phyloP scores from a whole-genome alignment of 2,888 invertebrate species.

The Cryptus viduatorius region DNA sequence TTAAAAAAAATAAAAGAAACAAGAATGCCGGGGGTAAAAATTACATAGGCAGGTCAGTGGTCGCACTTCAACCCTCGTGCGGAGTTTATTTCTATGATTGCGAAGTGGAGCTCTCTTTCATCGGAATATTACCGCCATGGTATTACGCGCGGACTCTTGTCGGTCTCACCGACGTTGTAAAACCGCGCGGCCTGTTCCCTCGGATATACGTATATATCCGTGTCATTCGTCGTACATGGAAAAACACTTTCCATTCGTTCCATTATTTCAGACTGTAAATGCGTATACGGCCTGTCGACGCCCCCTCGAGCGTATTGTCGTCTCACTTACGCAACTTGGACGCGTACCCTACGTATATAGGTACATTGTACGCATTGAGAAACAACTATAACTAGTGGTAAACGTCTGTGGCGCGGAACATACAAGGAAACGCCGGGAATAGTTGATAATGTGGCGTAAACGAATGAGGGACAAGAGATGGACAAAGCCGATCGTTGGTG shows the following conservation, averaged over 20 bases:
- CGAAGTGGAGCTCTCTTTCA: slow-evolving; percentile 45
- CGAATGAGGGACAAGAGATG: slow-evolving; percentile 9
- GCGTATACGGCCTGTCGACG: slow-evolving; percentile 53
- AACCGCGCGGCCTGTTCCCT: slow-evolving; percentile 4
- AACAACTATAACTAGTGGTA: background rate
- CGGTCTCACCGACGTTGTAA: slow-evolving; percentile 10
- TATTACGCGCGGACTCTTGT: slow-evolving; percentile 2
- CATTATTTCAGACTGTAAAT: slow-evolving; percentile 68
- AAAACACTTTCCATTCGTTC: slow-evolving; percentile 71
- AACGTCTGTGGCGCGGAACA: background rate
- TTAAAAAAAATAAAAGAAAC: background rate
- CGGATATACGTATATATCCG: slow-evolving; percentile 15
- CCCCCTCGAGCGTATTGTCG: slow-evolving; percentile 10
- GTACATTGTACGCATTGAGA: slow-evolving; percentile 18
- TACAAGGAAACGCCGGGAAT: slow-evolving; percentile 13
- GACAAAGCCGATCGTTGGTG: background rate
- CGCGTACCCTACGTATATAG: background rate
- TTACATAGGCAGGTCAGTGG: slow-evolving; percentile 20
- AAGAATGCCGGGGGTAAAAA: background rate
- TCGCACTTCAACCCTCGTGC: slow-evolving; percentile 43
- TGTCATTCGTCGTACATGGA: slow-evolving; percentile 65
- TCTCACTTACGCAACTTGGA: background rate
- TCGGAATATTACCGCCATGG: slow-evolving; percentile 45
- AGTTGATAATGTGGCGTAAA: slow-evolving; percentile 20
- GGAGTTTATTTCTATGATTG: slow-evolving; percentile 69